A percentile compares a stretch with the other conserved stretches of the same genome.
These are phyloP conservation scores for Clostera curtula DNA, from an alignment of 2,888 invertebrate species.

Conservation along the genomic window DNA sequence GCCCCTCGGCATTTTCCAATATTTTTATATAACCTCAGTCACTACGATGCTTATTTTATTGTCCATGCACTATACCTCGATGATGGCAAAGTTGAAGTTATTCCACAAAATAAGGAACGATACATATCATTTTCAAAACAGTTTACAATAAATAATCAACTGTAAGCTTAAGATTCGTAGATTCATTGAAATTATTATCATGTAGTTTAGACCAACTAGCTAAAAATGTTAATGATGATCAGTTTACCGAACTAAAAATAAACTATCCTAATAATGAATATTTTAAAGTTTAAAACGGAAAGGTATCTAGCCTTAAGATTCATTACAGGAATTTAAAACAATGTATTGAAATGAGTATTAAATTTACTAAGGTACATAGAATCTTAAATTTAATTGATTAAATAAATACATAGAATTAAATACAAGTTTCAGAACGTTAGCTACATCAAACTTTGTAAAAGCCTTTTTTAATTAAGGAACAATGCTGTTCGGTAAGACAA, in stretches of 20 bases:
- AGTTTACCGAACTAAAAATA: constrained; percentile 5
- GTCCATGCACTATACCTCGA: too few relatives aligned
- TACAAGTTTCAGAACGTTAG: constrained; percentile 26
- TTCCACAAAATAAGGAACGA: constrained; percentile 27
- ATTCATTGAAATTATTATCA: constrained; percentile 13
- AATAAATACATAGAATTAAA: constrained; percentile 42
- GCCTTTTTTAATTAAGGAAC: constrained; percentile 41
- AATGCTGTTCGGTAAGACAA: too few relatives aligned
- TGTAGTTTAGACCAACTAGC: constrained; percentile 8
- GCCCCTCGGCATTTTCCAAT: constrained; percentile 12
- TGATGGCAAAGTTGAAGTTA: too few relatives aligned
- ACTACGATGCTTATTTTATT: too few relatives aligned
- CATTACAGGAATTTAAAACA: background rate
- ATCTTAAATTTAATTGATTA: constrained; percentile 32
- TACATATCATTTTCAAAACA: constrained; percentile 29
- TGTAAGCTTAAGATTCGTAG: constrained; percentile 8
- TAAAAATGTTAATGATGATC: constrained; percentile 5
- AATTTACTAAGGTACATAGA: constrained; percentile 6
- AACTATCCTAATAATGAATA: background rate
- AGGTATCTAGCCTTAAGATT: background rate
- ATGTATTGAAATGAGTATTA: background rate
- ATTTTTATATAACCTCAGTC: constrained; percentile 18
- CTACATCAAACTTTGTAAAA: constrained; percentile 36
- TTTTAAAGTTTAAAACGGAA: background rate
- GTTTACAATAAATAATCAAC: constrained; percentile 5